Evolutionary conservation across 2,113 vertebrate species (phyloP), one percentile per base, ranked within the genome.

Genomic region (Eubucco bourcierii): DNA sequence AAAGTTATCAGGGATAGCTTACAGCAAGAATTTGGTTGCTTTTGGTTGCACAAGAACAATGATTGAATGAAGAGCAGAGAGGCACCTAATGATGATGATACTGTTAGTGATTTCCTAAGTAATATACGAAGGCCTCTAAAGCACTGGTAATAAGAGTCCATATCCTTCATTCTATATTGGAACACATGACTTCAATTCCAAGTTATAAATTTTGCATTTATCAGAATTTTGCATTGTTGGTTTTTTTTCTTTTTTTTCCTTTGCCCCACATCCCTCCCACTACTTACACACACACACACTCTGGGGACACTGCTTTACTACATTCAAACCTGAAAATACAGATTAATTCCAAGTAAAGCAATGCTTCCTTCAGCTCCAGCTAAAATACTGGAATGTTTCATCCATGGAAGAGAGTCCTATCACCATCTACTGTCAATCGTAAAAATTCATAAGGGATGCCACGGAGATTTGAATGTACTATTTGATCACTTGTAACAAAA

Each of bases 371-470:
- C 66, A 66, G 78, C 61, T 75, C 20, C 73, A 86, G 44, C 47
- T 80, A 93, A 86, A 94, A 71, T 5, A 71, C 16, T 46, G 84
- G 64, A 93, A 66, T 0, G 8, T 84, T 87, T 83, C 65, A 55
- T 72, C 66, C 12, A 2, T 31, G 21, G 66, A 80, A 80, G 79
- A 84, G 56, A 59, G 29, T 63, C 93, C 55, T 92, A 84, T 90
- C 80, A 87, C 67, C 71, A 76, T 91, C 78, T 91, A 91, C 88
- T 87, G 94, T 90, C 94, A 95, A 59, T 60, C 6, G 63, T 39
- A 94, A 95, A 89, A 92, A 95, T 93, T 94, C 68, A 71, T 75
- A 81, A 83, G 86, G 41, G 67, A 61, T 79, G 77, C 80, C 89
- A 95, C 64, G 84, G 78, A 80, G 78, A 84, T 91, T 63, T 92